Conservation (phyloP, 2,113 vertebrate genomes). For the Catharus minimus region DNA sequence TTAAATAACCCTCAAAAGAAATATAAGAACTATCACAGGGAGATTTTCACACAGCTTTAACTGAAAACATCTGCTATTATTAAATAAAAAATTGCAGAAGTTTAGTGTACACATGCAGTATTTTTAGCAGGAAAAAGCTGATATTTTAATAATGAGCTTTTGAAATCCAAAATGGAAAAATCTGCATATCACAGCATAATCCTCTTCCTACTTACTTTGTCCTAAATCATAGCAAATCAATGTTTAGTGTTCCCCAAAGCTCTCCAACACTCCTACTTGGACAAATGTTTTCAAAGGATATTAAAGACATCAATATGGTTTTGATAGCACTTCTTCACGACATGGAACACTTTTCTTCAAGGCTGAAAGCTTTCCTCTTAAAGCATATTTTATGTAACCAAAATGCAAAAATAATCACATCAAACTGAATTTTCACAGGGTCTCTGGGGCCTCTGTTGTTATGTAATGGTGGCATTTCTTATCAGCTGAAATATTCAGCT, state of each 20-base stretch:
- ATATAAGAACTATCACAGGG: neutral
- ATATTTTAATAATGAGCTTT: neutral
- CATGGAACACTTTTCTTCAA: neutral
- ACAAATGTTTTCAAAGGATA: constrained; percentile 7
- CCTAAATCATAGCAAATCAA: constrained; percentile 23
- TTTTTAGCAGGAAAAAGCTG: constrained; percentile 1
- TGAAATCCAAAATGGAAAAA: constrained; percentile 26
- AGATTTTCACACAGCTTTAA: neutral
- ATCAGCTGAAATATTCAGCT: neutral
- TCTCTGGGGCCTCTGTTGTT: neutral
- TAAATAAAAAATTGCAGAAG: neutral
- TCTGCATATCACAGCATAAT: neutral
- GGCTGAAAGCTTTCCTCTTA: neutral
- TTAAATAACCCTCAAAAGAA: constrained; percentile 31
- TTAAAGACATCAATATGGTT: neutral
- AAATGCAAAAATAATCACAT: neutral
- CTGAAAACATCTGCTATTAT: neutral
- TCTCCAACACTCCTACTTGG: neutral
- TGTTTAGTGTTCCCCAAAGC: neutral
- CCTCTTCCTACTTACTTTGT: neutral
- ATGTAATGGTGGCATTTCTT: neutral
- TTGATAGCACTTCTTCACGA: neutral
- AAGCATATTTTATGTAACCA: neutral
- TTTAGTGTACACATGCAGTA: neutral
- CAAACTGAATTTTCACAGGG: neutral